Evolutionary conservation across 1,140 invertebrate species (phyloP).

Genomic region (Drosophila tani): DNA sequence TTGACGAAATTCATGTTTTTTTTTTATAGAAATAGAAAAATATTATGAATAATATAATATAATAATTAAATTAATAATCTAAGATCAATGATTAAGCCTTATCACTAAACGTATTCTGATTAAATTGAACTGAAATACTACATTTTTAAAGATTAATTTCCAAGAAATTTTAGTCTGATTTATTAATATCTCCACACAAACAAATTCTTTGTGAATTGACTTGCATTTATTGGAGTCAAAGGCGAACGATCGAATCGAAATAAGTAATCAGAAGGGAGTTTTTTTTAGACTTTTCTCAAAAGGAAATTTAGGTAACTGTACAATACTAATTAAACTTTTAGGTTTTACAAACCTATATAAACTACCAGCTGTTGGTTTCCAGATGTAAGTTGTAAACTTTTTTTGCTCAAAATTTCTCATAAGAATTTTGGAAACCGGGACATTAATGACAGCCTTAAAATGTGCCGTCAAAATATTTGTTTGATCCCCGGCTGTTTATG

Average conservation of each 20-base stretch:
- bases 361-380: not conserved
- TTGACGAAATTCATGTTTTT: too few species aligned
- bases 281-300: not conserved
- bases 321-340: not conserved
- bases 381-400: not conserved
- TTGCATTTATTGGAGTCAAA: not conserved
- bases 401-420: not conserved
- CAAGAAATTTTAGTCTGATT: not conserved
- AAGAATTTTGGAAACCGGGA: conserved; percentile 3
- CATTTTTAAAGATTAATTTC: not conserved
- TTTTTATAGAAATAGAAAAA: too few species aligned
- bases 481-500: conserved; percentile 13
- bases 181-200: not conserved
- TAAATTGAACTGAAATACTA: not conserved
- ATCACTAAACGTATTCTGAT: not conserved
- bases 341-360: not conserved
- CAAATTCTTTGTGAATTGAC: not conserved
- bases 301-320: too few species aligned
- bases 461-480: conserved; percentile 8
- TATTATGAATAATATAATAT: too few species aligned
- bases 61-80: too few species aligned
- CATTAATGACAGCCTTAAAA: not conserved
- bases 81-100: too few species aligned
- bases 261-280: not conserved
- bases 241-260: not conserved